Percentiles rank a stretch among this genome's conserved stretches.
These are phyloP conservation scores for Tupiocoris notatus DNA, from an alignment of 2,888 invertebrate genomes.

Conservation along the genomic window DNA sequence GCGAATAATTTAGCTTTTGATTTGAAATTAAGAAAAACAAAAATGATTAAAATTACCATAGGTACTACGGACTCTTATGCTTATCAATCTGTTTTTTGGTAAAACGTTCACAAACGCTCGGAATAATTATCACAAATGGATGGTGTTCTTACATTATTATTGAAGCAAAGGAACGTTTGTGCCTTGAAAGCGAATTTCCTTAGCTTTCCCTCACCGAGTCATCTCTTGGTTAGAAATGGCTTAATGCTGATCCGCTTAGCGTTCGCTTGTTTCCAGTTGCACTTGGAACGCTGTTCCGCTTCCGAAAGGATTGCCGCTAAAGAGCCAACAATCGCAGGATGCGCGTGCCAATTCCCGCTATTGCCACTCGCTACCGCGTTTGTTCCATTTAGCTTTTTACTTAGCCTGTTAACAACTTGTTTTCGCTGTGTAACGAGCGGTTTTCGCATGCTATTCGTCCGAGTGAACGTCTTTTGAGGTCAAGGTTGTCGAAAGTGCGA, in stretches of 20 bases:
- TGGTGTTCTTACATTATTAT: too few relatives aligned
- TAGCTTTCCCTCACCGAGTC: too few relatives aligned
- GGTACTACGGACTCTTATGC: too few relatives aligned
- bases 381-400: neutral
- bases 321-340: constrained; percentile 6
- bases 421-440: neutral
- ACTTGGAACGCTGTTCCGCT: neutral
- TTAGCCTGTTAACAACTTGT: neutral
- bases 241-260: neutral
- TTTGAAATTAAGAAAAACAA: too few relatives aligned
- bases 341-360: constrained; percentile 2
- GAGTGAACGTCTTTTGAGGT: neutral
- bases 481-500: neutral
- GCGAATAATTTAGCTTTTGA: too few relatives aligned
- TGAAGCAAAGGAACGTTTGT: too few relatives aligned
- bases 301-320: neutral
- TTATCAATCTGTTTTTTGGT: too few relatives aligned
- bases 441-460: neutral
- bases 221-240: too few relatives aligned
- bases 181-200: too few relatives aligned
- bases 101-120: too few relatives aligned
- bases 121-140: too few relatives aligned
- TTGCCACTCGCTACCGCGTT: neutral
- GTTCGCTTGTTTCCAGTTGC: neutral
- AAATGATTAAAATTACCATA: too few relatives aligned